A percentile compares a stretch with the other conserved stretches of the same genome.
Conservation (phyloP, 2,113 vertebrate species). For the Orthonyx spaldingii region DNA sequence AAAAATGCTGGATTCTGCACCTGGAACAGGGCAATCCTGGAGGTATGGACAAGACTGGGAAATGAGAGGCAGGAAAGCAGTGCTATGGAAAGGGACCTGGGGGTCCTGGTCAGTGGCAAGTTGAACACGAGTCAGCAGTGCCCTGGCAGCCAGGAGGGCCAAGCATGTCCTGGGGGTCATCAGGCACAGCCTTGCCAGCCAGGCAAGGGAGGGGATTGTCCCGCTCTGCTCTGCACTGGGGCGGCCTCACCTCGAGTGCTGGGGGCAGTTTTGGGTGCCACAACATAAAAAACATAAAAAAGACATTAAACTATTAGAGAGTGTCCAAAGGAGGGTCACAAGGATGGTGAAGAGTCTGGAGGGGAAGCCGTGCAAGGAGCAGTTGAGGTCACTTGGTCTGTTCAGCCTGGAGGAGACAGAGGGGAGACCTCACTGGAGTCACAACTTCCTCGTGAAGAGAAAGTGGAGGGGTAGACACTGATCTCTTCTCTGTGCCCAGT, state of each 20-base stretch:
- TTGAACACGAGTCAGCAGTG: background rate
- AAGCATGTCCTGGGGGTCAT: fast-evolving
- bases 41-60: background rate
- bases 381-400: background rate
- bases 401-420: background rate
- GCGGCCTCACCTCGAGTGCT: fast-evolving
- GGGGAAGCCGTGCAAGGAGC: fast-evolving
- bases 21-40: background rate
- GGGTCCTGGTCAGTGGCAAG: fast-evolving
- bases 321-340: fast-evolving
- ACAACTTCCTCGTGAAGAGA: background rate
- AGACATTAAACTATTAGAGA: background rate
- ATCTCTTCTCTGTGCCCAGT: background rate
- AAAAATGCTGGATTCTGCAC: background rate
- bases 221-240: fast-evolving
- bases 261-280: background rate
- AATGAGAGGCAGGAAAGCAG: background rate
- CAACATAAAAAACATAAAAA: background rate
- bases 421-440: background rate
- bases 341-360: background rate
- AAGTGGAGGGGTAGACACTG: background rate
- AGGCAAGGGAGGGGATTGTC: background rate
- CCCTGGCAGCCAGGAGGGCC: background rate
- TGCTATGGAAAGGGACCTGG: background rate
- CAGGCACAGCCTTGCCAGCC: fast-evolving